These are phyloP conservation scores for Syngnathus scovelli DNA, from an alignment of 2,113 vertebrate genomes.

Conservation along the genomic window DNA sequence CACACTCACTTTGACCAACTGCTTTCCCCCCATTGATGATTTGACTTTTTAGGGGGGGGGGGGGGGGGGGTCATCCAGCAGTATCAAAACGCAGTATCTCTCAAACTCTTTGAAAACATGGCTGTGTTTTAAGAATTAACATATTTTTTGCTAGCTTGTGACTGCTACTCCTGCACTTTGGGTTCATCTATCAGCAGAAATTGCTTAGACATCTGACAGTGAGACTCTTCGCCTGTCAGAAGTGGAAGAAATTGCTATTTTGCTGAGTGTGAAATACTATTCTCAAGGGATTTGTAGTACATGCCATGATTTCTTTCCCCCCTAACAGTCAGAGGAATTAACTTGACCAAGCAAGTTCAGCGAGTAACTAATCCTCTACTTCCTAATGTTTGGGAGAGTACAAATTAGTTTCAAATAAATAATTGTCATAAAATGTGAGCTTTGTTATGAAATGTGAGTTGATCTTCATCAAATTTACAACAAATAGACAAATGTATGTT, in stretches of 20 bases:
- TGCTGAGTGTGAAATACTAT: slow-evolving; percentile 20
- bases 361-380: slow-evolving; percentile 22
- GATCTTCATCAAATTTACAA: no score
- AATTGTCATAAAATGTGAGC: background rate
- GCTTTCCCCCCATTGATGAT: background rate
- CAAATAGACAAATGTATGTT: no score
- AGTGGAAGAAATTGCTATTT: slow-evolving; percentile 22
- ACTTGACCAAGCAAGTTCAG: slow-evolving; percentile 24
- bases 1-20: no score
- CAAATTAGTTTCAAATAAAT: background rate
- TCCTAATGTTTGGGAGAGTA: slow-evolving; percentile 21
- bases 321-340: slow-evolving; percentile 28
- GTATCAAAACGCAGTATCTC: background rate
- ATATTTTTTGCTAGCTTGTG: background rate
- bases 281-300: slow-evolving; percentile 31
- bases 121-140: slow-evolving; percentile 14
- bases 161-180: slow-evolving; percentile 11
- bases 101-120: slow-evolving; percentile 22
- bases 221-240: slow-evolving; percentile 19
- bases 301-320: slow-evolving; percentile 23
- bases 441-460: no score
- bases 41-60: background rate
- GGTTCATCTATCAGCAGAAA: slow-evolving; percentile 10
- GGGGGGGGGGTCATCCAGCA: no score
- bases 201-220: slow-evolving; percentile 15